A percentile compares a stretch with the other conserved stretches of the same genome.
phyloP scores from a whole-genome alignment of 2,113 vertebrate genomes.

The Polypterus senegalus region DNA sequence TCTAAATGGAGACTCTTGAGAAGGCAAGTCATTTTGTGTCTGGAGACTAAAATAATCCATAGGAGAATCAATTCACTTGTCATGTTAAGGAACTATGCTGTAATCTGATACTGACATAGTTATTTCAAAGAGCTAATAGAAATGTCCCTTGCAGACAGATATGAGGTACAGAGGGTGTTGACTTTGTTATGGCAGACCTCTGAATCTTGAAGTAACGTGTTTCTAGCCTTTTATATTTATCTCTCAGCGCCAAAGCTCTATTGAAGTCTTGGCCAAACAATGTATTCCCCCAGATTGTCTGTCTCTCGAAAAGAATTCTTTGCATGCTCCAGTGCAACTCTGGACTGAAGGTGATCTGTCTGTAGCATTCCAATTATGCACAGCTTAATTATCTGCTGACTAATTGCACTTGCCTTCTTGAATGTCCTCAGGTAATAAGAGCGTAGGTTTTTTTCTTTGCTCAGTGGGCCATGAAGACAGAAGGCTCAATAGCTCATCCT shows the following conservation, averaged over 20 bases:
- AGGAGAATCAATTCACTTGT: too few species aligned
- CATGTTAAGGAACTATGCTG: too few species aligned
- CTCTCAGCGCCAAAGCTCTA: conserved; percentile 37
- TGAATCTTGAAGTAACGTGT: too few species aligned
- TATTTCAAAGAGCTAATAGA: too few species aligned
- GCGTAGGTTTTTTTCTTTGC: conserved; percentile 35
- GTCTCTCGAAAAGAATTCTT: conserved; percentile 45
- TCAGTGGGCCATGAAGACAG: conserved; percentile 35
- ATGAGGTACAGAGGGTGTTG: too few species aligned
- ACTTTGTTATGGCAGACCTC: too few species aligned
- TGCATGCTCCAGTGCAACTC: conserved; percentile 36
- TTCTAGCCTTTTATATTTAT: neutral
- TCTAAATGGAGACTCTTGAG: too few species aligned
- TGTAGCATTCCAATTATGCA: conserved; percentile 45
- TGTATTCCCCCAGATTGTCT: conserved; percentile 37
- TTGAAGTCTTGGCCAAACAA: conserved; percentile 34
- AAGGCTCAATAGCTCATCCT: conserved; percentile 41
- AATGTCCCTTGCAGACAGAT: too few species aligned
- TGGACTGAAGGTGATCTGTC: conserved; percentile 32
- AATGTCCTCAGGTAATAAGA: conserved; percentile 57
- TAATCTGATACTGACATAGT: too few species aligned
- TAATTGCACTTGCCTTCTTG: conserved; percentile 51
- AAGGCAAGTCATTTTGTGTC: too few species aligned
- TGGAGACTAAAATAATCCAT: too few species aligned
- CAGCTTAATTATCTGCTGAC: conserved; percentile 67